phyloP scores from a whole-genome alignment of 2,113 vertebrate genomes.

The Glaucomys volans region DNA sequence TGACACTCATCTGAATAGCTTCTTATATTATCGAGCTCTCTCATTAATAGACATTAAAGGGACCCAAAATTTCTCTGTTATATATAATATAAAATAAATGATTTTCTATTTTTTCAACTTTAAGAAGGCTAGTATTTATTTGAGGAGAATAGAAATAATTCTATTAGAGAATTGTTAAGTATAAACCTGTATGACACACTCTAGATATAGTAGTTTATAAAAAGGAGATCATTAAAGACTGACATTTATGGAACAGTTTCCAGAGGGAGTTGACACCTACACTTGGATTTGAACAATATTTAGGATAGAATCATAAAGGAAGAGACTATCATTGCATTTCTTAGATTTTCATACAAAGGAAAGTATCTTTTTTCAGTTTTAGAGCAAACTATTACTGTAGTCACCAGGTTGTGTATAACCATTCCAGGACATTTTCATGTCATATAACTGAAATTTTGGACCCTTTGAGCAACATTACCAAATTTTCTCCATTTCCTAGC shows the following conservation, averaged over 20 bases:
- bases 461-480: background rate
- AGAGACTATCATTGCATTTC: background rate
- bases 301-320: background rate
- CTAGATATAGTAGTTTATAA: conserved; percentile 32
- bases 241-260: conserved; percentile 20
- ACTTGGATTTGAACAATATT: background rate
- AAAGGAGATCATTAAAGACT: background rate
- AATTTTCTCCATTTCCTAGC: background rate
- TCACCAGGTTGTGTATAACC: background rate
- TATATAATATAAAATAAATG: conserved; percentile 3
- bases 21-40: conserved; percentile 1
- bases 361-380: background rate
- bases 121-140: conserved; percentile 20
- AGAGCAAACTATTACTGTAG: background rate
- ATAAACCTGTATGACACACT: conserved; percentile 12
- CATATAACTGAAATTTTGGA: background rate
- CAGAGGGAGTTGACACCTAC: background rate
- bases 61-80: conserved; percentile 22
- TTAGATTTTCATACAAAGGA: conserved; percentile 38
- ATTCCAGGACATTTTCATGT: background rate
- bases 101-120: background rate
- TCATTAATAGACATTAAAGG: conserved; percentile 16
- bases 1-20: conserved; percentile 4
- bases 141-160: conserved; percentile 46
- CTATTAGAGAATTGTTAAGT: background rate